These are phyloP conservation scores for Amia ocellicauda DNA, from an alignment of 2,113 vertebrate genomes.

Conservation along the genomic window DNA sequence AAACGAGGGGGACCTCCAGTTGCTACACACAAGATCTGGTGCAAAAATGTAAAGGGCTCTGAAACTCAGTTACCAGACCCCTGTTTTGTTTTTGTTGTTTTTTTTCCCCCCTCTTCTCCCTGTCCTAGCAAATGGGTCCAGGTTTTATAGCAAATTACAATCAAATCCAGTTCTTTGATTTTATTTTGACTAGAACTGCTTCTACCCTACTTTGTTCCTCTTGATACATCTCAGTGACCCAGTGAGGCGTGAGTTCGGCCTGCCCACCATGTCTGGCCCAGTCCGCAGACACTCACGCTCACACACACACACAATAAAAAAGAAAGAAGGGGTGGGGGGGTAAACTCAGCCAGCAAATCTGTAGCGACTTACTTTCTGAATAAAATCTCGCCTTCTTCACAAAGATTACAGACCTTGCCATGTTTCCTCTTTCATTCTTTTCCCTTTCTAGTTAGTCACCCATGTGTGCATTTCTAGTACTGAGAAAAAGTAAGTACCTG, in stretches of 20 bases:
- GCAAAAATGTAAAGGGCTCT: constrained; percentile 36
- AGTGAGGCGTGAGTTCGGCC: constrained; percentile 62
- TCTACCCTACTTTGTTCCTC: constrained; percentile 62
- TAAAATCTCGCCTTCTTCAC: constrained; percentile 62
- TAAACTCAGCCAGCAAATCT: constrained; percentile 45
- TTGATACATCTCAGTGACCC: constrained; percentile 60
- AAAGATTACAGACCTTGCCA: constrained; percentile 56
- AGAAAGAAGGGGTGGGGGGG: constrained; percentile 13
- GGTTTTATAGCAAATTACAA: constrained; percentile 61
- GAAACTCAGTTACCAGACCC: constrained; percentile 50
- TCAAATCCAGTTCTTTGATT: constrained; percentile 72
- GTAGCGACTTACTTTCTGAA: constrained; percentile 52
- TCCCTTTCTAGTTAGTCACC: constrained; percentile 57
- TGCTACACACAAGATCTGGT: constrained; percentile 59
- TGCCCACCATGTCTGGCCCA: constrained; percentile 63
- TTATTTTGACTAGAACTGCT: constrained; percentile 49
- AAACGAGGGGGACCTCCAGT: constrained; percentile 40
- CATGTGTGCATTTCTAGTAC: constrained; percentile 52
- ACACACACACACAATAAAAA: constrained; percentile 41
- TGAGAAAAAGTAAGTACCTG: constrained; percentile 41
- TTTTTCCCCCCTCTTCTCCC: constrained; percentile 24
- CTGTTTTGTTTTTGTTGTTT: constrained; percentile 53
- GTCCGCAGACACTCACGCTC: constrained; percentile 43
- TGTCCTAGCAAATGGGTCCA: constrained; percentile 40
- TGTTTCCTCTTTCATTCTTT: constrained; percentile 41